phyloP scores from a whole-genome alignment of 1,140 invertebrate genomes.

The Caenorhabditis inopinata region DNA sequence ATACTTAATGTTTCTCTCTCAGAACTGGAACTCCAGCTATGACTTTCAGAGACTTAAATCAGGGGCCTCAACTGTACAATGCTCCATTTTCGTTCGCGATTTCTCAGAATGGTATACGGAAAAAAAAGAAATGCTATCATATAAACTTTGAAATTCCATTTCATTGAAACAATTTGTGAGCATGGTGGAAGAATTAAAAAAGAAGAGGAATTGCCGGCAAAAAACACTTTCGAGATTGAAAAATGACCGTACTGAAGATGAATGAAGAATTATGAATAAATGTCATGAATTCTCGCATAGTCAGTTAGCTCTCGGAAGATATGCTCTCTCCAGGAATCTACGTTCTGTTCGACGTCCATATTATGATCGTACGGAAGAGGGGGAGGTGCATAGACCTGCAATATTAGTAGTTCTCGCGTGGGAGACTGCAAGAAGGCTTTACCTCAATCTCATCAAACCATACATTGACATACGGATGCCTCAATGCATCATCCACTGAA shows the following conservation, averaged over 20 bases:
- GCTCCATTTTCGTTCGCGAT: too few relatives aligned
- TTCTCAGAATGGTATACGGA: too few relatives aligned
- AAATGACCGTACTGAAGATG: not conserved
- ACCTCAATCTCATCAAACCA: conserved; percentile 67
- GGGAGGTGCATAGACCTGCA: conserved; percentile 73
- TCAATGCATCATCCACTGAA: conserved; percentile 36
- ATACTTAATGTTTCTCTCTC: too few relatives aligned
- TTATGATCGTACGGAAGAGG: conserved; percentile 94
- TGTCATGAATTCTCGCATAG: conserved; percentile 57
- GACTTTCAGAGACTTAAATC: too few relatives aligned
- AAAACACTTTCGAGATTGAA: not conserved
- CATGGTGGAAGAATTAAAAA: too few relatives aligned
- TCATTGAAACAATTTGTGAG: too few relatives aligned
- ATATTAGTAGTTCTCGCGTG: not conserved
- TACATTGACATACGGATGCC: conserved; percentile 33
- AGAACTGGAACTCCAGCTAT: too few relatives aligned
- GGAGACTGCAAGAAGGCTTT: conserved; percentile 38
- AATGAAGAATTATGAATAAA: not conserved
- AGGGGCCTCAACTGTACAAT: too few relatives aligned
- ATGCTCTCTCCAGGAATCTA: conserved; percentile 89
- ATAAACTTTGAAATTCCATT: too few relatives aligned
- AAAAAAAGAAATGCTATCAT: too few relatives aligned
- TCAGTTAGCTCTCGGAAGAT: conserved; percentile 55
- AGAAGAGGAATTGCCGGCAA: too few relatives aligned
- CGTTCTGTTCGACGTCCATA: conserved; percentile 96